Conservation (phyloP, 2,888 invertebrate species). For the Muschampia plurimacula region DNA sequence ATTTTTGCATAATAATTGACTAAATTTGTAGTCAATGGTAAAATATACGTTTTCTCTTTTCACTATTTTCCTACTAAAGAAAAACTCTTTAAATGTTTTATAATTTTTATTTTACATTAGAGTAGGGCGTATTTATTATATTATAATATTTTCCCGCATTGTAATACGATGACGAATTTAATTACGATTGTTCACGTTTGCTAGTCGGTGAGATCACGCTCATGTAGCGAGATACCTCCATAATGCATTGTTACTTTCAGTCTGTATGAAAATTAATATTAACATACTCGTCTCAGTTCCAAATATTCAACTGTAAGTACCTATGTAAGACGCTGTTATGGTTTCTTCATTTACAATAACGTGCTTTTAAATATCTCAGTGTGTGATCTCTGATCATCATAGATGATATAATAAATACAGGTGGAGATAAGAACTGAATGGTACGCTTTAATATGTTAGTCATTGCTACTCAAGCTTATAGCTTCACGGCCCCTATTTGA, state of each 20-base stretch:
- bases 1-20: not conserved
- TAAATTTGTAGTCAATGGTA: not conserved
- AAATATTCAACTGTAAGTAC: slow-evolving; percentile 19
- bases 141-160: slow-evolving; percentile 22
- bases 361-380: not conserved
- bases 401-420: no score
- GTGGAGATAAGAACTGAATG: no score
- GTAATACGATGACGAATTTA: slow-evolving; percentile 28
- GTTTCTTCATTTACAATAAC: slow-evolving; percentile 2
- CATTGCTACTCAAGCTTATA: no score
- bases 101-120: slow-evolving; percentile 16
- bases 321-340: not conserved
- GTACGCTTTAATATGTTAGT: no score
- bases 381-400: not conserved
- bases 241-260: slow-evolving; percentile 36
- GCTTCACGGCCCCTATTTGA: no score
- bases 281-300: slow-evolving; percentile 30
- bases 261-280: slow-evolving; percentile 36
- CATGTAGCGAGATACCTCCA: slow-evolving; percentile 22
- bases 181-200: slow-evolving; percentile 26
- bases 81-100: not conserved
- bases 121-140: slow-evolving; percentile 6
- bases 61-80: not conserved
- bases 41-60: not conserved
- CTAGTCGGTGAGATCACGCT: slow-evolving; percentile 32